Base-by-base conservation (phyloP, 2,797 vertebrate species). In the Acanthornis magna region DNA sequence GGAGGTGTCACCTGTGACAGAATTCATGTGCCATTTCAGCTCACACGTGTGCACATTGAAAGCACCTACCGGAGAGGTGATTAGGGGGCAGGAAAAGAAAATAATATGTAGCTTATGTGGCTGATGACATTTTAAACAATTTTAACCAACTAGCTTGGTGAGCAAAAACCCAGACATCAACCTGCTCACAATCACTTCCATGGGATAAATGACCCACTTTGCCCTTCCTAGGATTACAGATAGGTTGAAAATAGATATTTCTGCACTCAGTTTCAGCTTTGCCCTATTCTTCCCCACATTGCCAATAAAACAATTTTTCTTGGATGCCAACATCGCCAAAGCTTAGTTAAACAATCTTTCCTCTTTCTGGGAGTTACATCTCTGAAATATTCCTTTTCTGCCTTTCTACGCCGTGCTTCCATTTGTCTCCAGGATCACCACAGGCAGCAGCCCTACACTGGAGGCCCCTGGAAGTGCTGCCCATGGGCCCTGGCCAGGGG, bases 401-500 rank as follows among this genome's bases (percentile, higher is more conserved):
- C 54, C 60, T 85, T 68, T 65, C 72, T 22, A 38, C 67, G 58
- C 27, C n/a, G 30, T 17, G 21, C 34, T 70, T 71, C 63, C 27
- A 3, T 57, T 76, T 3, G 4, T 19, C 36, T 55, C 62, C 1
- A 4, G 0, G 16, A n/a, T 11, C 0, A 0, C 5, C 22, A 38
- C 5, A 47, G 38, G 66, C 38, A 61, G n/a, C 53, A 72, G 55
- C 32, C n/a, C 72, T 18, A 7, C 1, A 5, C 16, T 0, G 2
- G 16, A 67, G 30, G 51, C 32, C 61, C 27, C 58, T 15, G 36
- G 43, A 0, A 8, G 55, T 2, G 40, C 17, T 55, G 48, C 30
- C 60, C 1, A 0, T 0, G 1, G 51, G 45, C 22, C 2, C 30
- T 16, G 13, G 47, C 34, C 40, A 3, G 2, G 29, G 20, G 21